Conservation (phyloP, 2,113 vertebrate genomes). For the Psilopogon haemacephalus region DNA sequence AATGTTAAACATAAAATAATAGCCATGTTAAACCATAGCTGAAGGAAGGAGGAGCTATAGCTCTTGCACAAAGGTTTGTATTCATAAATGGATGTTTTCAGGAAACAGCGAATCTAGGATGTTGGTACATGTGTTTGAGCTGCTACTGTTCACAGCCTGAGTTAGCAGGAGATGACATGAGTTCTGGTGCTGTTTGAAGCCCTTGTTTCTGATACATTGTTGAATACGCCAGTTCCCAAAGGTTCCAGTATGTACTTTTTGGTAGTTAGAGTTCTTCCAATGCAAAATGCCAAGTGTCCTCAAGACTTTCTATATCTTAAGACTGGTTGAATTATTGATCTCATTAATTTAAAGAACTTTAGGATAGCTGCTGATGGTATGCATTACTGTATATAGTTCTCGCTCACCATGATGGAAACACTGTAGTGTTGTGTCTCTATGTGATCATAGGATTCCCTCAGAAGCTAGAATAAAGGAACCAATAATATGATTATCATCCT, state of each 20-base stretch:
- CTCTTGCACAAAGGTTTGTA: not conserved
- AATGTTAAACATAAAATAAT: not conserved
- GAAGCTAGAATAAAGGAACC: not conserved
- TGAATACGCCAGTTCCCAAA: not conserved
- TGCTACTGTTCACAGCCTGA: fast-evolving
- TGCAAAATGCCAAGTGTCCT: not conserved
- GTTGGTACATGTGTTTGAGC: not conserved
- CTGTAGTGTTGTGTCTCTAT: fast-evolving
- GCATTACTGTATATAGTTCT: not conserved
- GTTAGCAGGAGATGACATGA: not conserved
- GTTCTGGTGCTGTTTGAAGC: not conserved
- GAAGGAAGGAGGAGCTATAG: not conserved
- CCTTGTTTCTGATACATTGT: not conserved
- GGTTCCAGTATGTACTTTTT: not conserved
- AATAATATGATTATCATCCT: not conserved
- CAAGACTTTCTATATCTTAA: not conserved
- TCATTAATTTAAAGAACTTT: not conserved
- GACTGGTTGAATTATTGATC: not conserved
- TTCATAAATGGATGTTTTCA: not conserved
- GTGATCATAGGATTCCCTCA: not conserved
- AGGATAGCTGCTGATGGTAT: fast-evolving
- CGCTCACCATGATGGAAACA: not conserved
- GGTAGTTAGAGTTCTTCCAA: not conserved
- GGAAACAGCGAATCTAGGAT: not conserved
- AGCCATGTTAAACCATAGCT: not conserved